Evolutionary conservation across 2,113 vertebrate genomes (phyloP).

Genomic region (Pyrgilauda ruficollis): DNA sequence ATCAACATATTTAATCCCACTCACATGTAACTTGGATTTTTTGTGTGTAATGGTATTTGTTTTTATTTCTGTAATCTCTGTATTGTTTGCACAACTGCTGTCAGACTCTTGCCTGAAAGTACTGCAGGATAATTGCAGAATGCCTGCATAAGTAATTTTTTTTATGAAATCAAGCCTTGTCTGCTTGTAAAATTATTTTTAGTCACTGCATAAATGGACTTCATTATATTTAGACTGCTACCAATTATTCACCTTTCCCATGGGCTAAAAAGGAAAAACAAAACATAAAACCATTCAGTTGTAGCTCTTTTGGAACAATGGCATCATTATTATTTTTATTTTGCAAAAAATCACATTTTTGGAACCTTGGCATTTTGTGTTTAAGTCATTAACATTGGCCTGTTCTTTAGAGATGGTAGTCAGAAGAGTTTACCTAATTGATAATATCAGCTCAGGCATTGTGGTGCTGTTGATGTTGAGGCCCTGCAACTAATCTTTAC

Average conservation of each 20-base stretch:
- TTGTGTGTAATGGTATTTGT: conserved; percentile 74
- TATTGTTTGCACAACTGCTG: conserved; percentile 79
- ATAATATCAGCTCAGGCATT: conserved; percentile 70
- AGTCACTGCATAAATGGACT: conserved; percentile 73
- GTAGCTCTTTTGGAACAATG: conserved; percentile 24
- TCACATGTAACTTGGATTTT: conserved; percentile 67
- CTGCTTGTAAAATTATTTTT: conserved; percentile 79
- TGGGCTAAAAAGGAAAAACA: conserved; percentile 58
- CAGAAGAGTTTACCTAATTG: conserved; percentile 62
- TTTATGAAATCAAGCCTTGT: conserved; percentile 77
- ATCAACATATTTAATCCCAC: conserved; percentile 27
- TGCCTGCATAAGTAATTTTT: conserved; percentile 78
- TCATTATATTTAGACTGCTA: conserved; percentile 73
- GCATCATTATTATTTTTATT: conserved; percentile 29
- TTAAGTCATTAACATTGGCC: not conserved
- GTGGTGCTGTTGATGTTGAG: conserved; percentile 67
- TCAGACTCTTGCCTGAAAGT: conserved; percentile 76
- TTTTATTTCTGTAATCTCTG: conserved; percentile 78
- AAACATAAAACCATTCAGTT: conserved; percentile 39
- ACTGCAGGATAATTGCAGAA: conserved; percentile 78
- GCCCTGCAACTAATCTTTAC: conserved; percentile 74
- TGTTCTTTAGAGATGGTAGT: not conserved
- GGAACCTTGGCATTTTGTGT: not conserved
- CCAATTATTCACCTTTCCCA: conserved; percentile 72
- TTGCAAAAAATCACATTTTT: conserved; percentile 21